Evolutionary conservation across 2,113 vertebrate species (phyloP).

Genomic region (Aramus guarauna): DNA sequence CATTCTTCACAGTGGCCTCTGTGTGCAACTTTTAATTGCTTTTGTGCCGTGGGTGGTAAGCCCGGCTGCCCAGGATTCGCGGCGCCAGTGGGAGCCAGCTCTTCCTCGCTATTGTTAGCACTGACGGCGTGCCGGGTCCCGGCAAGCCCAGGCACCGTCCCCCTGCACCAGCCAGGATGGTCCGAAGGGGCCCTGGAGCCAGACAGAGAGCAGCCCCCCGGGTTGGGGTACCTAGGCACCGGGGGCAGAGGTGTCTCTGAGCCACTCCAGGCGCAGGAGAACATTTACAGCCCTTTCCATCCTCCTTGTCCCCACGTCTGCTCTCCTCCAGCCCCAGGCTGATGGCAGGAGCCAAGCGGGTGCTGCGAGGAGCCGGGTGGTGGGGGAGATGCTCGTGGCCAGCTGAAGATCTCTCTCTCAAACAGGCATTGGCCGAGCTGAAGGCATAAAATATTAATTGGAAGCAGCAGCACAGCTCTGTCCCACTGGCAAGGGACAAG

Average conservation of each 20-base stretch:
- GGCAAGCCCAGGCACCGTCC: not conserved
- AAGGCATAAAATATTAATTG: not conserved
- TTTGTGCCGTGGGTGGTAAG: slow-evolving; percentile 48
- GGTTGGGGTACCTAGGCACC: too few species aligned
- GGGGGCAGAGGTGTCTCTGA: not conserved
- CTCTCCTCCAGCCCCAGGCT: not conserved
- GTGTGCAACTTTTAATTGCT: slow-evolving; percentile 55
- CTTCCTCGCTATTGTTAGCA: not conserved
- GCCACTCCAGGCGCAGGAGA: not conserved
- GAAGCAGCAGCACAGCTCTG: not conserved
- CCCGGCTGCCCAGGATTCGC: not conserved
- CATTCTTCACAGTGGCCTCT: slow-evolving; percentile 46
- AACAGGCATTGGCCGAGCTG: not conserved
- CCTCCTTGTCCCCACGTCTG: not conserved
- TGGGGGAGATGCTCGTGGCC: not conserved
- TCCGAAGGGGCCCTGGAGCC: not conserved
- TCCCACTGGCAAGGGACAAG: not conserved
- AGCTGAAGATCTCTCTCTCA: not conserved
- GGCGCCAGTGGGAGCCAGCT: not conserved
- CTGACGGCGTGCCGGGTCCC: not conserved
- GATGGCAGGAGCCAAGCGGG: rapidly evolving
- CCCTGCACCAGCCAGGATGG: not conserved
- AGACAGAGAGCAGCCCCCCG: not conserved
- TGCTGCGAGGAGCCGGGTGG: not conserved
- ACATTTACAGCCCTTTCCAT: not conserved